Conservation (phyloP, 2,888 invertebrate genomes). For the Lasioglossum leucozonium region DNA sequence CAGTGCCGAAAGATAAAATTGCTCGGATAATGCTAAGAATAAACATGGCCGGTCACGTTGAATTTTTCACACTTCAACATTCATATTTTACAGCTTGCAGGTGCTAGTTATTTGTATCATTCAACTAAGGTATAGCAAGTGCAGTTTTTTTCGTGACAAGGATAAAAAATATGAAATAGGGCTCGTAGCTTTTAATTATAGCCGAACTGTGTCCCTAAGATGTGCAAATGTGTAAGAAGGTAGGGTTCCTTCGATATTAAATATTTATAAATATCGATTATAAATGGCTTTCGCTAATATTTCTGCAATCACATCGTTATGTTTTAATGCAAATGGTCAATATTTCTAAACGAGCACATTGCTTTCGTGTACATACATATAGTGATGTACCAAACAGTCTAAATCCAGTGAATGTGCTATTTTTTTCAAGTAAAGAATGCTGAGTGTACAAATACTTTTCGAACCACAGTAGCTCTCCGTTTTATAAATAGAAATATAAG, state of each 20-base stretch:
- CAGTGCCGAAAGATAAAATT: neutral
- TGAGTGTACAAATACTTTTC: neutral
- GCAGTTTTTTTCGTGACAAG: neutral
- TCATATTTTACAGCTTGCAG: neutral
- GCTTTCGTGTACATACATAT: neutral
- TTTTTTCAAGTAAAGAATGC: neutral
- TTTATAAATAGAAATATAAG: neutral
- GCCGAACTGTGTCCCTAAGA: neutral
- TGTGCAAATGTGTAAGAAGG: too few relatives aligned
- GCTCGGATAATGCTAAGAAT: neutral
- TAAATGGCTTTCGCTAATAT: neutral
- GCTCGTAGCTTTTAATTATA: neutral
- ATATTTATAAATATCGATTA: too few relatives aligned
- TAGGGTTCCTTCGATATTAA: too few relatives aligned
- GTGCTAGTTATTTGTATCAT: neutral
- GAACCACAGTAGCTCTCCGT: neutral
- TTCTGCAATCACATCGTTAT: neutral
- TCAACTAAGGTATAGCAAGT: neutral
- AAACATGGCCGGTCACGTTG: neutral
- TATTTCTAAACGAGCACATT: neutral
- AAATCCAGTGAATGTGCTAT: neutral
- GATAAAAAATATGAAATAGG: neutral
- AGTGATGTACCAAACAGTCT: neutral
- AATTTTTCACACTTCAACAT: neutral
- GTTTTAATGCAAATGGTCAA: neutral